phyloP scores from a whole-genome alignment of 1,140 invertebrate genomes.

The Heliconius nattereri region DNA sequence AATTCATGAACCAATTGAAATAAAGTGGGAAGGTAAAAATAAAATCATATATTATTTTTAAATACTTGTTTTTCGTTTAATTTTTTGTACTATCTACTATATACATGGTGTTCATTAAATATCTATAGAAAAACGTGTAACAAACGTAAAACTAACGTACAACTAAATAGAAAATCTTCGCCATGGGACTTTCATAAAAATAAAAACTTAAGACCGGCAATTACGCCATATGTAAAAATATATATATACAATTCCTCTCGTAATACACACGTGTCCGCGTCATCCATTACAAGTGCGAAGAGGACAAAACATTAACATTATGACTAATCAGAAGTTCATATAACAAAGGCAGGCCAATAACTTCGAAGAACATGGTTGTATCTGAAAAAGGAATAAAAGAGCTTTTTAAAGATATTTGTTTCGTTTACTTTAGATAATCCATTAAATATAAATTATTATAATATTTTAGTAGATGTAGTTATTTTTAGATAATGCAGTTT shows the following conservation, averaged over 20 bases:
- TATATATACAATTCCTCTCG: slow-evolving; percentile 17
- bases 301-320: slow-evolving; percentile 14
- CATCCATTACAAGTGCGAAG: neutral
- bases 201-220: slow-evolving; percentile 30
- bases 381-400: slow-evolving; percentile 14
- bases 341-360: slow-evolving; percentile 18
- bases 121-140: slow-evolving; percentile 75
- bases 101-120: slow-evolving; percentile 74
- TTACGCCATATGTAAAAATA: slow-evolving; percentile 13
- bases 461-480: neutral
- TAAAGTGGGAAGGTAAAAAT: slow-evolving; percentile 24
- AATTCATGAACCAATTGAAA: neutral
- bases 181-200: slow-evolving; percentile 28
- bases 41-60: slow-evolving; percentile 50
- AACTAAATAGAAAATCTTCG: slow-evolving; percentile 51
- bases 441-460: neutral
- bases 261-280: neutral
- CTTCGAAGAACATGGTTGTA: neutral
- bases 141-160: slow-evolving; percentile 61
- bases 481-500: neutral
- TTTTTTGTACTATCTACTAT: slow-evolving; percentile 80
- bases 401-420: neutral
- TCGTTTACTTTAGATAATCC: neutral
- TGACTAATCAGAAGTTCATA: slow-evolving; percentile 26
- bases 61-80: slow-evolving; percentile 67